phyloP scores from a whole-genome alignment of 2,888 invertebrate genomes.

The Callinectes sapidus region DNA sequence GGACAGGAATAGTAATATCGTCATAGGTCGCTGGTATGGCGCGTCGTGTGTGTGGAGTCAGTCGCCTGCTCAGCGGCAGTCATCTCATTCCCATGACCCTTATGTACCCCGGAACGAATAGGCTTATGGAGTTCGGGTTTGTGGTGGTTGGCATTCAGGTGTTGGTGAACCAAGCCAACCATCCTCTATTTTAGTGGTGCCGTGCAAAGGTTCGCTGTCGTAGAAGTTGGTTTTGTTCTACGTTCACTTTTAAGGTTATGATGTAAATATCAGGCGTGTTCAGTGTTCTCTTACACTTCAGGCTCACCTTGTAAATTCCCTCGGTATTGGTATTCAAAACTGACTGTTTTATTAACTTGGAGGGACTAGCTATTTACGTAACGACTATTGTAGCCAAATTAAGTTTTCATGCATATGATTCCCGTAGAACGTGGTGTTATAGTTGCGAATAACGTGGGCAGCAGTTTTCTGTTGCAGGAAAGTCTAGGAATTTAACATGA shows the following conservation, averaged over 20 bases:
- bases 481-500: background rate
- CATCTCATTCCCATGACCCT: background rate
- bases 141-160: background rate
- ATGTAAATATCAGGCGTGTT: background rate
- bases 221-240: background rate
- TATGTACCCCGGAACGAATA: background rate
- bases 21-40: background rate
- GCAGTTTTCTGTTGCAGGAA: background rate
- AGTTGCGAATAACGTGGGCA: background rate
- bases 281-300: background rate
- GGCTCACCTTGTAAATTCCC: background rate
- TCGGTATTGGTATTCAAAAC: background rate
- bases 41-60: background rate
- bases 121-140: background rate
- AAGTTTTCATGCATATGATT: background rate
- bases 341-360: background rate
- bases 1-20: background rate
- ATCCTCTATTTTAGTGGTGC: background rate
- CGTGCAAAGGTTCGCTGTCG: background rate
- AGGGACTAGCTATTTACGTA: background rate
- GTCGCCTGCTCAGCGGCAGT: no score
- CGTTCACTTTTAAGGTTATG: background rate
- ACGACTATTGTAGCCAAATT: background rate
- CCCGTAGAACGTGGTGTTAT: background rate
- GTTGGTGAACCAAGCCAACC: background rate